Base-by-base conservation (phyloP, 2,797 vertebrate species). In the Paratrypauchen microcephalus region DNA sequence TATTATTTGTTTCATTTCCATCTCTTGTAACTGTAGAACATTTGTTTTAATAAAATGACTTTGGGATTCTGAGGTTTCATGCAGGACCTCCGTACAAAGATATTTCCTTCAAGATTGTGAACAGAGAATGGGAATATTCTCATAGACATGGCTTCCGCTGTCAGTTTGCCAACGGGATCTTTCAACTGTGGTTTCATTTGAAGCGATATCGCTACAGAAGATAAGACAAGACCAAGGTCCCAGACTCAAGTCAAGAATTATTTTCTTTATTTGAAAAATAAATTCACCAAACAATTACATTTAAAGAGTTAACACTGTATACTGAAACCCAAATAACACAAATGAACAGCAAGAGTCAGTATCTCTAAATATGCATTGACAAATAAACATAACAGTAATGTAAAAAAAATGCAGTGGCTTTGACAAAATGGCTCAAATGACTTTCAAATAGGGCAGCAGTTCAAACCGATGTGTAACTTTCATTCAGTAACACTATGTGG, bases 111-210 rank as follows among this genome's bases (percentile, higher is more conserved):
- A 99, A 99, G 92, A 99, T 99, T 0, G 97, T 98, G 15, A 99
- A 93, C 91, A 94, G 97, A 0, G 97, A 99, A 82, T 99, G 98
- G 98, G 98, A 99, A 62, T 99, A 99, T 74, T 99, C 98, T 0
- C 97, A 98, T 81, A 93, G 98, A 2, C 98, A 99, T 0, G 98
- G 97, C 70, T 99, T 99, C 91, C 97, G 97, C 73, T 99, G 98
- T 88, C 98, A 99, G 91, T 99, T 99, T 0, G 95, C 98, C 76
- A 99, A 99, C 0, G 97, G 97, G 5, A 99, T 99, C 89, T 99
- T 99, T 85, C 98, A 99, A 89, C 92, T 99, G 66, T 99, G 98
- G 97, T 99, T 99, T 89, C 97, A 99, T 85, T 99, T 99, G 79
- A 99, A 99, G 88, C 93, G 97, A 9, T 99, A 99, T 84, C 96